These are phyloP conservation scores for Aramus guarauna DNA, from an alignment of 2,113 vertebrate genomes.

Conservation along the genomic window DNA sequence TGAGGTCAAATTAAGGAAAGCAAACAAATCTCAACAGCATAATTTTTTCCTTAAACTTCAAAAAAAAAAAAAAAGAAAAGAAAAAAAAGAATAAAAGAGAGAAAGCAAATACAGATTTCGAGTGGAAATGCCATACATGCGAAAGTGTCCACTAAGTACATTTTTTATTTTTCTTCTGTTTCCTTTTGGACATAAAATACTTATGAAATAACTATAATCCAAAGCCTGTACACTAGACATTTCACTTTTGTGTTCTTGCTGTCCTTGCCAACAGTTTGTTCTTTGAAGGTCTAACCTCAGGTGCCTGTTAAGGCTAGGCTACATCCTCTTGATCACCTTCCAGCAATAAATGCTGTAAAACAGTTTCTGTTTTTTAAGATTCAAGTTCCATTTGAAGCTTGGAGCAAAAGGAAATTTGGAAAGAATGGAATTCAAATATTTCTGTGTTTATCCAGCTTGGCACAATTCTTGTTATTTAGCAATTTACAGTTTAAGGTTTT, in stretches of 20 bases:
- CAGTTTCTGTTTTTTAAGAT: constrained; percentile 1
- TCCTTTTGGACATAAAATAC: not conserved
- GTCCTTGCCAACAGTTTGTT: not conserved
- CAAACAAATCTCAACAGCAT: not conserved
- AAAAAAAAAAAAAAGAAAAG: not conserved
- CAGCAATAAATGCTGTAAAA: not conserved
- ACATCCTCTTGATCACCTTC: not conserved
- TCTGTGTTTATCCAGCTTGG: constrained; percentile 6
- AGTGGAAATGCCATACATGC: not conserved
- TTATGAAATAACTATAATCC: not conserved
- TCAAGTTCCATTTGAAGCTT: constrained; percentile 32
- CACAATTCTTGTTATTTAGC: not conserved
- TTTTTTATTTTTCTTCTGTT: not conserved
- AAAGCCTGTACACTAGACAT: not conserved
- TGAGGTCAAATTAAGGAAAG: not conserved
- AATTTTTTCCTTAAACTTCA: not conserved
- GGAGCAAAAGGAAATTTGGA: constrained; percentile 30
- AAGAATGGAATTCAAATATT: constrained; percentile 40
- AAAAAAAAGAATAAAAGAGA: not conserved
- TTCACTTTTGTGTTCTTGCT: constrained; percentile 1
- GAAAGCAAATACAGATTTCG: not conserved
- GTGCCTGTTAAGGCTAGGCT: not conserved
- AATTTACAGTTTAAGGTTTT: not conserved
- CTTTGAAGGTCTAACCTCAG: constrained; percentile 16
- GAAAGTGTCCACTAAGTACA: not conserved